Evolutionary conservation across 2,888 invertebrate genomes (phyloP), one percentile per base, ranked within the genome.

Genomic region (Aelia acuminata): DNA sequence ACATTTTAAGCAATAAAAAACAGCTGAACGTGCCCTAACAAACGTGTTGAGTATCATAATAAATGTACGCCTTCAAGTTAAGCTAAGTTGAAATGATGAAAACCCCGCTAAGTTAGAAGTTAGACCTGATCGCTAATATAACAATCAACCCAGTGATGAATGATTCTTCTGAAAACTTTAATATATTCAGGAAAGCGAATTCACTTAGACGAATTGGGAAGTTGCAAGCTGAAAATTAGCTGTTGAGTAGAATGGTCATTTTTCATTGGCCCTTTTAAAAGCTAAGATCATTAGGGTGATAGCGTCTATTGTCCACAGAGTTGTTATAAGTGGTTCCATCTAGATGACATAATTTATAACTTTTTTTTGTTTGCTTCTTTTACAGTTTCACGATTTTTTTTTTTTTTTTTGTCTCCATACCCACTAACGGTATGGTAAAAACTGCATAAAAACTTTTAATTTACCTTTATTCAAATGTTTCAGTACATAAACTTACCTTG

Each of bases 111-210:
- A 70, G 13, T 31, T 70, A 1, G 18, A 70, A 70, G 31, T 70
- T 70, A 35, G 35, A 70, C 26, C 26, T n/a, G 11, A 57, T 57
- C 22, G 31, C 18, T 35, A 70, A 31, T 35, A 1, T 15, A 35
- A 35, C 63, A 35, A 35, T 57, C 3, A 18, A 70, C 4, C 20
- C 20, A 31, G 35, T 57, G 57, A 57, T 57, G 26, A 57, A 57
- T 57, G 57, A 57, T 26, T 57, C 57, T 57, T 57, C 57, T 26
- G 57, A 57, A 57, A 57, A 57, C 57, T 57, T 57, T 57, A 57
- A 57, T 57, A 57, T 26, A 57, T 57, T 57, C 13, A 26, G 57
- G 26, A 57, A 57, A 57, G 57, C 57, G n/a, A 4, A 57, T 57
- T 57, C 57, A 57, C 57, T 57, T 26, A 57, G 57, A 3, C 1